A percentile compares a stretch with the other conserved stretches of the same genome.
phyloP scores from a whole-genome alignment of 2,888 invertebrate species.

The Malachius bipustulatus region DNA sequence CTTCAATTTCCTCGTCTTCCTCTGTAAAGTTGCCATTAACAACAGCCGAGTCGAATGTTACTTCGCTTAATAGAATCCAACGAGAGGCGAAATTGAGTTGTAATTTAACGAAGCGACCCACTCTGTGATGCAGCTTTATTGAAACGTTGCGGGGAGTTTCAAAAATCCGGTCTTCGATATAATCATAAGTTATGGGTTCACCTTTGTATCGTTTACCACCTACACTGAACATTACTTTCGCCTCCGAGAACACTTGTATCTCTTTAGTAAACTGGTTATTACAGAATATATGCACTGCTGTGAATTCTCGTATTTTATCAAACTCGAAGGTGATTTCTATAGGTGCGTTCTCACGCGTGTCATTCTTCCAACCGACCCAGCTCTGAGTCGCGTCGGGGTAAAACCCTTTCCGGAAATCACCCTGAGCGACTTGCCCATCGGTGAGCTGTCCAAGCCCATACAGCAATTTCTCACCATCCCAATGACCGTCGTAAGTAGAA shows the following conservation, averaged over 20 bases:
- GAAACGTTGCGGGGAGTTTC: slow-evolving; percentile 71
- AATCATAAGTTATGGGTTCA: slow-evolving; percentile 61
- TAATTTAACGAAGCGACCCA: slow-evolving; percentile 70
- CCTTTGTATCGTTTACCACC: slow-evolving; percentile 68
- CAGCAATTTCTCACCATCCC: slow-evolving; percentile 60
- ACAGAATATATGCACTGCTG: slow-evolving; percentile 65
- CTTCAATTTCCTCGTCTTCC: slow-evolving; percentile 27
- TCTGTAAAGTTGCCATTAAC: slow-evolving; percentile 34
- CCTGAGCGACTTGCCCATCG: slow-evolving; percentile 68
- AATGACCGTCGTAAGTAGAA: slow-evolving; percentile 73
- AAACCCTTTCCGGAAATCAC: slow-evolving; percentile 55
- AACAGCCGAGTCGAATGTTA: slow-evolving; percentile 63
- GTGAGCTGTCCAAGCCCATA: slow-evolving; percentile 77
- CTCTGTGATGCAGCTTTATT: slow-evolving; percentile 68
- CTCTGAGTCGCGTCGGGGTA: slow-evolving; percentile 58
- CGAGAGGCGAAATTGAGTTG: slow-evolving; percentile 66
- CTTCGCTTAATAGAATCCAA: slow-evolving; percentile 86
- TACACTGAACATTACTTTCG: slow-evolving; percentile 66
- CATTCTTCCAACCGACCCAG: slow-evolving; percentile 88
- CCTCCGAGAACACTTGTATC: slow-evolving; percentile 74
- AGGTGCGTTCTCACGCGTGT: slow-evolving; percentile 49
- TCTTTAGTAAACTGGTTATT: slow-evolving; percentile 80
- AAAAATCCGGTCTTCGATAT: slow-evolving; percentile 65
- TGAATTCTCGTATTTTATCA: slow-evolving; percentile 78
- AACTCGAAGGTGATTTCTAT: slow-evolving; percentile 69